Percentiles rank a stretch among this genome's conserved stretches.
phyloP scores from a whole-genome alignment of 2,797 vertebrate genomes.

The Mergus octosetaceus region DNA sequence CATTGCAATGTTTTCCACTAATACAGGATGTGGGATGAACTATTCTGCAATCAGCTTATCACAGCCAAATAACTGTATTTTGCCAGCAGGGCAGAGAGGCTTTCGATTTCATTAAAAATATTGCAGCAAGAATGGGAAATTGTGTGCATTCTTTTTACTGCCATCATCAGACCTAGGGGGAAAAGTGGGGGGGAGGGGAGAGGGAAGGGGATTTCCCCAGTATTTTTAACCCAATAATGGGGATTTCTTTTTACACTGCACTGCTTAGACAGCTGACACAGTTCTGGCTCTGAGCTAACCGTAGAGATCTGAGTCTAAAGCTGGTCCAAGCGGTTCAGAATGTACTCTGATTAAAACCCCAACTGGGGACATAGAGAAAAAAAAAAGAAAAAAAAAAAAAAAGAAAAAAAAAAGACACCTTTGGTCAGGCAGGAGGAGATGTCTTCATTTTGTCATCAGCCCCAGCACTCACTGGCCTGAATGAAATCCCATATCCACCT shows the following conservation, averaged over 20 bases:
- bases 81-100: slow-evolving; percentile 46
- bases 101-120: slow-evolving; percentile 68
- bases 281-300: background rate
- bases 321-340: background rate
- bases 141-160: slow-evolving; percentile 1
- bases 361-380: background rate
- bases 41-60: slow-evolving; percentile 49
- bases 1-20: slow-evolving; percentile 50
- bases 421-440: background rate
- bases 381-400: background rate
- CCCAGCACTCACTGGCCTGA: background rate
- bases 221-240: slow-evolving; percentile 22
- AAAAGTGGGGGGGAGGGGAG: background rate
- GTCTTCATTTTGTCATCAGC: background rate
- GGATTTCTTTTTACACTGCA: slow-evolving; percentile 22
- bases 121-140: slow-evolving; percentile 54
- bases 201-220: slow-evolving; percentile 44
- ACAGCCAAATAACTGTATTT: slow-evolving; percentile 22
- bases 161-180: slow-evolving; percentile 7
- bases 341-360: background rate
- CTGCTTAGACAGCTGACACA: background rate
- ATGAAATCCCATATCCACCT: background rate
- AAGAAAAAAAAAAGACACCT: background rate
- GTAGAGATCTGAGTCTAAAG: background rate
- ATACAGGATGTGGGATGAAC: slow-evolving; percentile 67